Conservation (phyloP, 2,888 invertebrate genomes). For the Pheosia tremula region DNA sequence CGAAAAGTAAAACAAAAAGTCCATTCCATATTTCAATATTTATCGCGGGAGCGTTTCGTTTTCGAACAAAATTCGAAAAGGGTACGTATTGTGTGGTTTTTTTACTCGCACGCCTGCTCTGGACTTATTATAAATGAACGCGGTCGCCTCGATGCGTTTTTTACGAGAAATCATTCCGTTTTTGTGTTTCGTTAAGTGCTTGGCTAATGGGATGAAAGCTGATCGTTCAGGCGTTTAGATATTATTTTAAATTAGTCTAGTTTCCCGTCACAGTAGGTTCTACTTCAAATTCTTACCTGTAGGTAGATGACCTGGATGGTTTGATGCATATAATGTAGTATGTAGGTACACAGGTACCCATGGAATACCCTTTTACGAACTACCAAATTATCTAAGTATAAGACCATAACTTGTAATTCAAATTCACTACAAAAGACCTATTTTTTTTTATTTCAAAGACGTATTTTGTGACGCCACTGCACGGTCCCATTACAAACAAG, state of each 20-base stretch:
- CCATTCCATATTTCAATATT: slow-evolving; percentile 81
- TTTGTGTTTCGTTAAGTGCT: slow-evolving; percentile 59
- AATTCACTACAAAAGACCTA: too few relatives aligned
- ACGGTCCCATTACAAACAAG: background rate
- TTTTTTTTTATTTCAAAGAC: too few relatives aligned
- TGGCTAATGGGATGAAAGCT: slow-evolving; percentile 11
- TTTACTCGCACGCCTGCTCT: slow-evolving; percentile 48
- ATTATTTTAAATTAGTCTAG: background rate
- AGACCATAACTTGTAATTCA: too few relatives aligned
- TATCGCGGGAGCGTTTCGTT: slow-evolving; percentile 79
- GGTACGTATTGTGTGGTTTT: slow-evolving; percentile 51
- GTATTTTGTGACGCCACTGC: too few relatives aligned
- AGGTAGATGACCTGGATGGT: too few relatives aligned
- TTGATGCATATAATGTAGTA: too few relatives aligned
- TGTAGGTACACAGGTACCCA: too few relatives aligned
- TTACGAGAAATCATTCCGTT: slow-evolving; percentile 64
- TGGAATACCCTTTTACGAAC: too few relatives aligned
- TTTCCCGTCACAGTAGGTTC: background rate
- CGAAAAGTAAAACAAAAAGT: slow-evolving; percentile 32
- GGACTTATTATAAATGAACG: slow-evolving; percentile 77
- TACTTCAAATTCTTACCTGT: too few relatives aligned
- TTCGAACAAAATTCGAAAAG: slow-evolving; percentile 78
- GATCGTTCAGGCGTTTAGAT: background rate
- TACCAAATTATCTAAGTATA: too few relatives aligned
- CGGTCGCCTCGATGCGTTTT: slow-evolving; percentile 58